Percentiles rank a stretch among this genome's conserved stretches.
Evolutionary conservation across 2,113 vertebrate genomes (phyloP).

Genomic region (Vanacampus margaritifer): DNA sequence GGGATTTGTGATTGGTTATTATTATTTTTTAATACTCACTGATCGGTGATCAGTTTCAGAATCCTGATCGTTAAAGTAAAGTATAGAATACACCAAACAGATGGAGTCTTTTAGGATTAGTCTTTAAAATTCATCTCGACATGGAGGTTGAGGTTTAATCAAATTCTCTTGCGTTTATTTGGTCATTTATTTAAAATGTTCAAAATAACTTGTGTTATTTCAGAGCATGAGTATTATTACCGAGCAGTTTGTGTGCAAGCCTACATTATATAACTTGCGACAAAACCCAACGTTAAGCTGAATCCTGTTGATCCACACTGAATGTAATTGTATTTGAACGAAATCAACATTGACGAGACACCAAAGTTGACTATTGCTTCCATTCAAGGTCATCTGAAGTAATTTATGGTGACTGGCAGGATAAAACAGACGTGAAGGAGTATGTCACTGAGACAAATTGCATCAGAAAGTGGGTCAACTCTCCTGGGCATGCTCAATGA

Average conservation of each 20-base stretch:
- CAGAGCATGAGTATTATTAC: too few species aligned
- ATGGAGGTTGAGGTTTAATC: not conserved
- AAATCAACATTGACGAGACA: not conserved
- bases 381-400: slow-evolving; percentile 39
- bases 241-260: not conserved
- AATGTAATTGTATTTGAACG: slow-evolving; percentile 5
- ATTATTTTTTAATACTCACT: too few species aligned
- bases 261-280: not conserved
- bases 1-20: too few species aligned
- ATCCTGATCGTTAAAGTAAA: too few species aligned
- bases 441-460: slow-evolving; percentile 40
- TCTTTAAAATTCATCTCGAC: too few species aligned
- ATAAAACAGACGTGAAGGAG: slow-evolving; percentile 41
- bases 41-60: too few species aligned
- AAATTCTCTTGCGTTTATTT: not conserved
- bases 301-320: slow-evolving; percentile 7
- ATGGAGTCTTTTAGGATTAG: too few species aligned
- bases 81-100: too few species aligned
- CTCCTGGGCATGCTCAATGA: slow-evolving; percentile 44
- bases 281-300: not conserved
- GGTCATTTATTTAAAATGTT: not conserved
- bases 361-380: slow-evolving; percentile 19
- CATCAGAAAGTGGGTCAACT: slow-evolving; percentile 55
- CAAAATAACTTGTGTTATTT: not conserved
- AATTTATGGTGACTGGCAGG: slow-evolving; percentile 39